phyloP scores from a whole-genome alignment of 2,888 invertebrate species.

The Aproaerema taeniolella region DNA sequence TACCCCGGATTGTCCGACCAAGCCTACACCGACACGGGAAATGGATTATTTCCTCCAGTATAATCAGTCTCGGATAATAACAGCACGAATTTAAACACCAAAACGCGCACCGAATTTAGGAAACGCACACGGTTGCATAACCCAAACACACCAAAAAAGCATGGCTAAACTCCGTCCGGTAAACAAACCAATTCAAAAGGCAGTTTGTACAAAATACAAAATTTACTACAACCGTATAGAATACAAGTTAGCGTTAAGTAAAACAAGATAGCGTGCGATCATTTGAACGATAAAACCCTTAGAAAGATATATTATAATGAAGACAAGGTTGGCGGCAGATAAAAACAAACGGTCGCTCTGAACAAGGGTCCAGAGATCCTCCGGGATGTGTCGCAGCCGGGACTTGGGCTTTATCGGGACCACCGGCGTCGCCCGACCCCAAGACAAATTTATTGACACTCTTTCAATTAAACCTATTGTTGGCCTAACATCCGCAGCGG shows the following conservation, averaged over 20 bases:
- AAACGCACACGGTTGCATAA: too few species aligned
- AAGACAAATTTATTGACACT: constrained; percentile 76
- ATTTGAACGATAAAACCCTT: constrained; percentile 51
- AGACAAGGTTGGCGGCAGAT: constrained; percentile 61
- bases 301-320: constrained; percentile 62
- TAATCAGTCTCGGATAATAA: constrained; percentile 3
- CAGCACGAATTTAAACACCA: too few species aligned
- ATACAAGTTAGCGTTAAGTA: constrained; percentile 34
- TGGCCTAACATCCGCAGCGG: constrained; percentile 56
- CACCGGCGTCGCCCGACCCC: constrained; percentile 60
- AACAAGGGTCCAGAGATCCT: constrained; percentile 60
- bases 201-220: constrained; percentile 6
- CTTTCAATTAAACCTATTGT: constrained; percentile 77
- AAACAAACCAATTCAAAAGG: too few species aligned
- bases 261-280: constrained; percentile 39
- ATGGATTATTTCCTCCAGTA: constrained; percentile 12
- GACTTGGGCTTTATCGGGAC: constrained; percentile 57
- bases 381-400: constrained; percentile 41
- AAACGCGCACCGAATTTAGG: too few species aligned
- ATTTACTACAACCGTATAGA: constrained; percentile 23
- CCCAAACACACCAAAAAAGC: too few species aligned
- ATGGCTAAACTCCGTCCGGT: too few species aligned
- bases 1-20: constrained; percentile 38
- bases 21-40: constrained; percentile 16
- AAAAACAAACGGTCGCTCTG: constrained; percentile 59